phyloP scores from a whole-genome alignment of 2,113 vertebrate genomes.

The Zosterops pallidus region DNA sequence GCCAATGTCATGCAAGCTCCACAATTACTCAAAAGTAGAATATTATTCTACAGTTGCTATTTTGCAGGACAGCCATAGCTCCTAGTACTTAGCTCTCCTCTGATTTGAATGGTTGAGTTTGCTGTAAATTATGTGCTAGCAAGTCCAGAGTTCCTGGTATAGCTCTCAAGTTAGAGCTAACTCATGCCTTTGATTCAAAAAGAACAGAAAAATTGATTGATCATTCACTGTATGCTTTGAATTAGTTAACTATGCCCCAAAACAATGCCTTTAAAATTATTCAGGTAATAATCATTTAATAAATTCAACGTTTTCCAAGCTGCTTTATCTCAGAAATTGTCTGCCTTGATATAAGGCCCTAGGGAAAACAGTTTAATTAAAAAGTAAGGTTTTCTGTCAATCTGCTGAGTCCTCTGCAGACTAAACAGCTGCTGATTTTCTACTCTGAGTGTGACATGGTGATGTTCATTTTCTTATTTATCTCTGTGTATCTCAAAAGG shows the following conservation, averaged over 20 bases:
- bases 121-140: not conserved
- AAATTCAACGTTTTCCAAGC: conserved; percentile 3
- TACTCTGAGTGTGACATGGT: not conserved
- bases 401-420: conserved; percentile 35
- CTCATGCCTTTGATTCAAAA: not conserved
- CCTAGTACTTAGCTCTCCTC: not conserved
- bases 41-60: not conserved
- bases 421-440: conserved; percentile 22
- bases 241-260: not conserved
- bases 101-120: not conserved
- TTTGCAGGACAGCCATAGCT: not conserved
- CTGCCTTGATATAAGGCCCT: conserved; percentile 20
- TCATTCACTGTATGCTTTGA: not conserved
- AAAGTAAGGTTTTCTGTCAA: conserved; percentile 42
- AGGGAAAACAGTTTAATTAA: conserved; percentile 49
- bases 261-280: not conserved
- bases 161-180: not conserved
- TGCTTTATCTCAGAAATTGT: conserved; percentile 26
- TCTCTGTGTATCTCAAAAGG: not conserved
- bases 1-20: not conserved
- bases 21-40: not conserved
- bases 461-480: not conserved
- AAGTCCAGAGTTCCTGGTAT: not conserved
- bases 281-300: not conserved
- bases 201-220: not conserved